Evolutionary conservation across 2,888 invertebrate species (phyloP).

Genomic region (Drosophila dives): DNA sequence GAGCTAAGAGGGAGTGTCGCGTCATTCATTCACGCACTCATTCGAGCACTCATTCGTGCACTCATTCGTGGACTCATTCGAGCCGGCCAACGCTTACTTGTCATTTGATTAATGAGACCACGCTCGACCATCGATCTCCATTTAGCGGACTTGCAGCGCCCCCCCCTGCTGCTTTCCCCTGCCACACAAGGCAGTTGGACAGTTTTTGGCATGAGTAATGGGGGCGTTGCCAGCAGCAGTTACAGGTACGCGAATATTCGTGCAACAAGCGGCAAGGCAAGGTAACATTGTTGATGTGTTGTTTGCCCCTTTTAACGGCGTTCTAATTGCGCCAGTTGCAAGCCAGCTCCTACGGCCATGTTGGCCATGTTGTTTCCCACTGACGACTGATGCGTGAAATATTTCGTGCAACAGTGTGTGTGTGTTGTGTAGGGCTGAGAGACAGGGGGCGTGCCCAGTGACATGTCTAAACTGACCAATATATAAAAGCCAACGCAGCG

Average conservation of each 20-base stretch:
- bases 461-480: conserved; percentile 78
- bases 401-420: conserved; percentile 25
- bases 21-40: conserved; percentile 59
- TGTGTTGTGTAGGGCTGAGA: conserved; percentile 22
- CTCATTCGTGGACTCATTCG: conserved; percentile 39
- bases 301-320: conserved; percentile 73
- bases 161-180: neutral
- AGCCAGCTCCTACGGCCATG: conserved; percentile 59
- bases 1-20: conserved; percentile 14
- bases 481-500: conserved; percentile 62
- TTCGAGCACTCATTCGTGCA: conserved; percentile 47
- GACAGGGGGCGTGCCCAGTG: conserved; percentile 69
- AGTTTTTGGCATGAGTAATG: conserved; percentile 70
- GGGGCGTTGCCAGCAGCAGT: conserved; percentile 68
- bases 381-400: conserved; percentile 73
- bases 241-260: conserved; percentile 53
- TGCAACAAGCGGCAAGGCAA: conserved; percentile 7
- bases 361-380: conserved; percentile 31
- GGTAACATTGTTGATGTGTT: conserved; percentile 39
- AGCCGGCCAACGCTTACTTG: conserved; percentile 68
- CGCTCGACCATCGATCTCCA: conserved; percentile 84
- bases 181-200: conserved; percentile 13
- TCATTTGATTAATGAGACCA: conserved; percentile 84
- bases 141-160: conserved; percentile 66
- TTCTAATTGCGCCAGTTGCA: conserved; percentile 70